These are phyloP conservation scores for Macrosoma leucophasiata DNA, from an alignment of 2,888 invertebrate species.

Conservation along the genomic window DNA sequence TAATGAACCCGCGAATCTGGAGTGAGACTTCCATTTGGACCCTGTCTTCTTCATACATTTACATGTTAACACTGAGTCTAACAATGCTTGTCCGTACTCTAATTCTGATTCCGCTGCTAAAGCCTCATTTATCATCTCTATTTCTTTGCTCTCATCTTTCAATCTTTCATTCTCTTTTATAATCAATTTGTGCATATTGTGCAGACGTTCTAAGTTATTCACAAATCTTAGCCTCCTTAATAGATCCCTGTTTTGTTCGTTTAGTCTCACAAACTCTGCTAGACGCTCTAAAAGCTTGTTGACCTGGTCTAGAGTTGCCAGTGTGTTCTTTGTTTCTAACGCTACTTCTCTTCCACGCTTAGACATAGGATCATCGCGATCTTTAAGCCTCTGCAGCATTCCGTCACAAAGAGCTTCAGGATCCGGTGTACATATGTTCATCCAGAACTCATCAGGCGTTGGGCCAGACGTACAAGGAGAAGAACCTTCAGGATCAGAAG, in stretches of 20 bases:
- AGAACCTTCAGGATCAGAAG: conserved; percentile 61
- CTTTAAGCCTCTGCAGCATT: conserved; percentile 58
- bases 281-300: conserved; percentile 85
- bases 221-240: conserved; percentile 82
- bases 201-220: conserved; percentile 80
- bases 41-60: conserved; percentile 68
- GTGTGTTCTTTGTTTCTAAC: conserved; percentile 72
- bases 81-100: conserved; percentile 77
- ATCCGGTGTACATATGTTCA: conserved; percentile 43
- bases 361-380: conserved; percentile 61
- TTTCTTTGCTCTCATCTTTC: conserved; percentile 49
- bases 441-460: conserved; percentile 53
- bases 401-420: conserved; percentile 54
- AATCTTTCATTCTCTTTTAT: conserved; percentile 54
- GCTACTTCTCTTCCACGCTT: conserved; percentile 74
- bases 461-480: conserved; percentile 60
- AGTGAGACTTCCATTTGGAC: conserved; percentile 67
- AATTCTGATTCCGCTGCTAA: conserved; percentile 77
- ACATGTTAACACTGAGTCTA: conserved; percentile 78
- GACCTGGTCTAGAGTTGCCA: conserved; percentile 85
- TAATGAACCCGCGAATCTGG: conserved; percentile 66
- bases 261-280: conserved; percentile 83
- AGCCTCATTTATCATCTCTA: conserved; percentile 62
- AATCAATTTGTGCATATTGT: conserved; percentile 74
- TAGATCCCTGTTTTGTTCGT: conserved; percentile 82